Evolutionary conservation across 2,797 vertebrate genomes (phyloP).

Genomic region (Distichodus sexfasciatus): DNA sequence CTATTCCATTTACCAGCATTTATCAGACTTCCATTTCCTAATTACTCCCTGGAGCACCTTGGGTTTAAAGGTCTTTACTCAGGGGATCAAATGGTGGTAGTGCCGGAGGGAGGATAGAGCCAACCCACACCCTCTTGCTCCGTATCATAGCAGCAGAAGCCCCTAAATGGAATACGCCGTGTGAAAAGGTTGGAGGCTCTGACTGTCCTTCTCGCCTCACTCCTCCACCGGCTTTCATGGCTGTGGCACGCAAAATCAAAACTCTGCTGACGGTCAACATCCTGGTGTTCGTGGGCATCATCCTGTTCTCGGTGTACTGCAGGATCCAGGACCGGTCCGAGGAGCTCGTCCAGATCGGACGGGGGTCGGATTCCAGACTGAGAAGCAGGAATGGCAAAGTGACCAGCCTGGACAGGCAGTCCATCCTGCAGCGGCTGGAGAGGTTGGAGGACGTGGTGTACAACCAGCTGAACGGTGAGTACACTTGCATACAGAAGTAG

Average conservation of each 20-base stretch:
- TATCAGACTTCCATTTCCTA: too few species aligned
- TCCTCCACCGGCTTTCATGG: constrained; percentile 80
- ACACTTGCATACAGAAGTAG: not conserved
- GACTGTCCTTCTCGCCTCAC: constrained; percentile 55
- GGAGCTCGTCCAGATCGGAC: constrained; percentile 86
- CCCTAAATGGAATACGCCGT: constrained; percentile 62
- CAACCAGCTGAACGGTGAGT: constrained; percentile 92
- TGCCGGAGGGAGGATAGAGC: too few species aligned
- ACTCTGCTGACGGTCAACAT: constrained; percentile 99
- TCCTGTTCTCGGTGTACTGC: constrained; percentile 97
- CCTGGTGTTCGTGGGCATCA: constrained; percentile 93
- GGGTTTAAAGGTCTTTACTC: too few species aligned
- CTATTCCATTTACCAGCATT: too few species aligned
- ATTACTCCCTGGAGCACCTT: too few species aligned
- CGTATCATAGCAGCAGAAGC: too few species aligned
- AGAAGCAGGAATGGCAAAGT: constrained; percentile 83
- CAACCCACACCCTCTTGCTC: too few species aligned
- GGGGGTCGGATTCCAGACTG: constrained; percentile 82
- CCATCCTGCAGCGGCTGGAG: constrained; percentile 93
- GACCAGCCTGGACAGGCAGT: constrained; percentile 85
- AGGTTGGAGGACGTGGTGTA: constrained; percentile 97
- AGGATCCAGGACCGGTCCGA: constrained; percentile 92
- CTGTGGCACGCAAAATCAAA: constrained; percentile 97
- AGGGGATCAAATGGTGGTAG: too few species aligned
- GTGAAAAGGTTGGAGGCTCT: constrained; percentile 65